These are phyloP conservation scores for Ptilorrhoa leucosticta DNA, from an alignment of 2,113 vertebrate genomes.

Conservation along the genomic window DNA sequence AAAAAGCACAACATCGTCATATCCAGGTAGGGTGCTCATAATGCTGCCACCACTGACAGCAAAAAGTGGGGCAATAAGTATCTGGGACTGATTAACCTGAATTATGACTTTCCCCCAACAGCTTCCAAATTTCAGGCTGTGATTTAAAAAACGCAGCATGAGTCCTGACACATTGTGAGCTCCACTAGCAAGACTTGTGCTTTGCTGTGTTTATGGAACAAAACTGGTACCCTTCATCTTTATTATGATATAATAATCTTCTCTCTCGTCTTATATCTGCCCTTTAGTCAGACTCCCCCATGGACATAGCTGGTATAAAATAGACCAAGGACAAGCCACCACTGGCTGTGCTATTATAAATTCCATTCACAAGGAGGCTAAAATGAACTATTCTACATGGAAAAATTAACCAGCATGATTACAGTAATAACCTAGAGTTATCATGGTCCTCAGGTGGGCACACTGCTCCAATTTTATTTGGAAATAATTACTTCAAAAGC, in stretches of 20 bases:
- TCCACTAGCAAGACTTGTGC: background rate
- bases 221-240: background rate
- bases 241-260: background rate
- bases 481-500: slow-evolving; percentile 38
- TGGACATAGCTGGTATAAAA: background rate
- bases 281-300: background rate
- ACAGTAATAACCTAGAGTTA: slow-evolving; percentile 14
- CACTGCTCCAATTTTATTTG: slow-evolving; percentile 3
- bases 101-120: background rate
- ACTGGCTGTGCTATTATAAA: background rate
- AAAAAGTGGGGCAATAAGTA: background rate
- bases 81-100: background rate
- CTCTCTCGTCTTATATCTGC: background rate
- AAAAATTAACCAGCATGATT: slow-evolving; percentile 34
- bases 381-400: background rate
- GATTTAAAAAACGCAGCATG: rapidly evolving
- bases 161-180: background rate
- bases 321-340: background rate
- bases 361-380: background rate
- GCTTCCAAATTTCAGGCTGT: background rate
- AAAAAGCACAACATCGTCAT: background rate
- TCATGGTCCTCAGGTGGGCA: slow-evolving; percentile 13
- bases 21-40: background rate
- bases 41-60: background rate
- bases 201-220: background rate